phyloP scores from a whole-genome alignment of 2,797 vertebrate species.

The Siniperca obscura region DNA sequence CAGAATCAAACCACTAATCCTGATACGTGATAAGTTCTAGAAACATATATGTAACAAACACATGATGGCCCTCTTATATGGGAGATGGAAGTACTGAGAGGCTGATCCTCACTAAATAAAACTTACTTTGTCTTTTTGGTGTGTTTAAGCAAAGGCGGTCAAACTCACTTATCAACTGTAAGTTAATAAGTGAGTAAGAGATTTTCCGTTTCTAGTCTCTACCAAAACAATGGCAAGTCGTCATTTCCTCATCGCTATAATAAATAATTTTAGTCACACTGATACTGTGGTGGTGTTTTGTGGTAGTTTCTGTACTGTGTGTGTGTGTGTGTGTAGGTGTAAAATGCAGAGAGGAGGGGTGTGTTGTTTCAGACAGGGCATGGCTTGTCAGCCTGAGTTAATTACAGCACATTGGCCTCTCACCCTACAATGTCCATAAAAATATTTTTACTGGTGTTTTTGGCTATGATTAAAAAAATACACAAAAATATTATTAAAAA shows the following conservation, averaged over 20 bases:
- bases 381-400: conserved; percentile 66
- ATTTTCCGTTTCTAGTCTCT: conserved; percentile 1
- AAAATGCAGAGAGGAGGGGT: conserved; percentile 47
- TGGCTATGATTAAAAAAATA: background rate
- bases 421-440: background rate
- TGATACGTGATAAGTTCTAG: conserved; percentile 1
- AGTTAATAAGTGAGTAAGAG: background rate
- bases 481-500: background rate
- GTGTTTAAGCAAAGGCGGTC: background rate
- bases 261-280: conserved; percentile 4
- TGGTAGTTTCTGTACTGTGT: conserved; percentile 25
- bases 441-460: background rate
- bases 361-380: conserved; percentile 68
- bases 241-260: conserved; percentile 1
- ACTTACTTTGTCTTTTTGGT: background rate
- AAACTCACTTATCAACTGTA: background rate
- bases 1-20: conserved; percentile 20
- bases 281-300: conserved; percentile 25
- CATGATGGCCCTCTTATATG: background rate
- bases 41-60: conserved; percentile 5
- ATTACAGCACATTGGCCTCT: conserved; percentile 56
- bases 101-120: background rate
- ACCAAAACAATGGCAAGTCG: background rate
- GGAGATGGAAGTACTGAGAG: background rate
- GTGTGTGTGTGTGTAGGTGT: conserved; percentile 49